Evolutionary conservation across 1,140 invertebrate genomes (phyloP).

Genomic region (Drosophila malerkotliana): DNA sequence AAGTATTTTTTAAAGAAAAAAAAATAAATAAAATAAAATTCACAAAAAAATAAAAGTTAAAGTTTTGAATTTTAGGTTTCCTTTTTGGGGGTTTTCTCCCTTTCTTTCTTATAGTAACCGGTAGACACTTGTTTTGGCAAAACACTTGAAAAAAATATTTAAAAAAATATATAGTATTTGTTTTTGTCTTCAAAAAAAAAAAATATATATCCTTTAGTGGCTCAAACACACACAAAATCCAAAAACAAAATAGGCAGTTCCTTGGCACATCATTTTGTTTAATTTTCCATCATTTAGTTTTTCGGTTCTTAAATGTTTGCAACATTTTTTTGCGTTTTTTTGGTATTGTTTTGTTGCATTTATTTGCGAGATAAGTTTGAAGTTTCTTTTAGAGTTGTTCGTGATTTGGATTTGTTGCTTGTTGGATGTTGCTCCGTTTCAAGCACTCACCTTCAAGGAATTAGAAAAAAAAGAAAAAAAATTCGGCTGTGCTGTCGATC

Average conservation of each 20-base stretch:
- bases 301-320: conserved; percentile 14
- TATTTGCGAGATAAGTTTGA: conserved; percentile 5
- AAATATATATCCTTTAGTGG: conserved; percentile 19
- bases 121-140: conserved; percentile 17
- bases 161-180: conserved; percentile 35
- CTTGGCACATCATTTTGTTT: conserved; percentile 5
- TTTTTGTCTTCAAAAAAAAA: conserved; percentile 26
- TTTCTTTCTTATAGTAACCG: neutral
- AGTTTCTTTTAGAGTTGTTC: neutral
- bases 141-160: conserved; percentile 67
- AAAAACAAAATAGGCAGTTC: conserved; percentile 2
- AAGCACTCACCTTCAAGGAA: conserved; percentile 84
- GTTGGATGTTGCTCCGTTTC: conserved; percentile 19
- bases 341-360: neutral
- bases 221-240: conserved; percentile 11
- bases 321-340: conserved; percentile 9
- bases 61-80: conserved; percentile 8
- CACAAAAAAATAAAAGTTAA: conserved; percentile 11
- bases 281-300: conserved; percentile 12
- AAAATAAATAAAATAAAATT: conserved; percentile 21
- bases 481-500: conserved; percentile 80
- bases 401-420: conserved; percentile 18
- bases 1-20: conserved; percentile 23
- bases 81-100: conserved; percentile 21
- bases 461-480: conserved; percentile 83